Evolutionary conservation across 1,140 invertebrate species (phyloP).

Genomic region (Samia ricini): DNA sequence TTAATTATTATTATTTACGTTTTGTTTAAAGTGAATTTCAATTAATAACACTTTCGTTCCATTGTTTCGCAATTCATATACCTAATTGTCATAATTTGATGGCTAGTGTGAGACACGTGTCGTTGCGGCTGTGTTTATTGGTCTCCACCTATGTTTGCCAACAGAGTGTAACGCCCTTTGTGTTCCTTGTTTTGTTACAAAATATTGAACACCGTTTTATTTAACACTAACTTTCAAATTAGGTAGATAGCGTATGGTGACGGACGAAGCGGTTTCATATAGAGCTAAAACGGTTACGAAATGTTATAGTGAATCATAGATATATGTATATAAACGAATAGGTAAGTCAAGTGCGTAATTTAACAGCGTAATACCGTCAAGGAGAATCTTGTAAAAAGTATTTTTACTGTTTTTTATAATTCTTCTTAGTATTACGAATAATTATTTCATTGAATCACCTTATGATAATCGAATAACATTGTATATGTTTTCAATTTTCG

Average conservation of each 20-base stretch:
- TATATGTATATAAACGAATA: neutral
- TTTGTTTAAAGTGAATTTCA: neutral
- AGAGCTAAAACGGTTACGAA: conserved; percentile 43
- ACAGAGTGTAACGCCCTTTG: conserved; percentile 73
- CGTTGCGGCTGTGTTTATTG: conserved; percentile 35
- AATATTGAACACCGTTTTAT: conserved; percentile 77
- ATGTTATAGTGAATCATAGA: conserved; percentile 21
- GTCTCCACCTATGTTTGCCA: conserved; percentile 47
- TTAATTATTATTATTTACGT: neutral
- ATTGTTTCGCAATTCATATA: neutral
- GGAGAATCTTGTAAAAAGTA: neutral
- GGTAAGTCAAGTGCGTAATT: conserved; percentile 10
- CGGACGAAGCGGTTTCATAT: conserved; percentile 35
- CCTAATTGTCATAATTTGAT: conserved; percentile 20
- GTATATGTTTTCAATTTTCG: no score
- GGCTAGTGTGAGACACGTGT: conserved; percentile 39
- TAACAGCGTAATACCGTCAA: neutral
- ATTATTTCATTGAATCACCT: no score
- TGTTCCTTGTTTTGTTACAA: conserved; percentile 76
- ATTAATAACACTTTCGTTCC: neutral
- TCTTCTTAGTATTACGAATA: neutral
- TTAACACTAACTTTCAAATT: conserved; percentile 74
- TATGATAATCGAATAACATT: no score
- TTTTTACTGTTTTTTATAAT: neutral
- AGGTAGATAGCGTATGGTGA: conserved; percentile 58